Conservation (phyloP, 2,797 vertebrate genomes). For the Mycteria americana region DNA sequence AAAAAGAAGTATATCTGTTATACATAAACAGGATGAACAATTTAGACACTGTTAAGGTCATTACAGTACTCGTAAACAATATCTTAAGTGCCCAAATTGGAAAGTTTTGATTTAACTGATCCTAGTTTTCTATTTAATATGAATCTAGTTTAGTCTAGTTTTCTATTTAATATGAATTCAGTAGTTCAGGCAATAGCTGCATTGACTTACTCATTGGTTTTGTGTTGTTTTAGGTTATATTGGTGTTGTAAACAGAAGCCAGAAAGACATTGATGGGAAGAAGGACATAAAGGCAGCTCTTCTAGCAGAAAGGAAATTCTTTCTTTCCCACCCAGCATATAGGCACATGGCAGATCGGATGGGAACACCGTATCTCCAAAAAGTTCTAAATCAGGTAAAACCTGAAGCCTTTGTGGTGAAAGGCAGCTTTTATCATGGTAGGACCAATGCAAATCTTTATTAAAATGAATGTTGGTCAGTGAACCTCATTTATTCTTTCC, state of each 20-base stretch:
- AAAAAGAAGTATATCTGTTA: not conserved
- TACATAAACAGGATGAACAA: not conserved
- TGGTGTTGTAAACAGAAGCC: slow-evolving; percentile 96
- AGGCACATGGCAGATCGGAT: slow-evolving; percentile 96
- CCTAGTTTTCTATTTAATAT: not conserved
- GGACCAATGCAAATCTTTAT: not conserved
- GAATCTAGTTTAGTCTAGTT: not conserved
- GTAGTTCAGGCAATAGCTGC: not conserved
- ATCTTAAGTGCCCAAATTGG: not conserved
- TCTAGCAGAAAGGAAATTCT: slow-evolving; percentile 95
- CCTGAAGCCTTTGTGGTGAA: not conserved
- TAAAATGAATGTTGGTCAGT: not conserved
- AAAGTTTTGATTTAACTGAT: not conserved
- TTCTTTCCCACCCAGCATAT: slow-evolving; percentile 93
- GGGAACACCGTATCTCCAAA: slow-evolving; percentile 95
- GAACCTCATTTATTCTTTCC: not conserved
- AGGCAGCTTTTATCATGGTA: not conserved
- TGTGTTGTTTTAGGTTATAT: slow-evolving; percentile 84
- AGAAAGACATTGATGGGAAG: slow-evolving; percentile 97
- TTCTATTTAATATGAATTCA: not conserved
- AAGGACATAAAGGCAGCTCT: slow-evolving; percentile 93
- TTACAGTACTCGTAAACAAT: not conserved
- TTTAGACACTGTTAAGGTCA: not conserved
- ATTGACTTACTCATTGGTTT: not conserved
- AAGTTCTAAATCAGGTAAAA: slow-evolving; percentile 91